Base-by-base conservation (phyloP, 2,888 invertebrate species). In the Nezara viridula region DNA sequence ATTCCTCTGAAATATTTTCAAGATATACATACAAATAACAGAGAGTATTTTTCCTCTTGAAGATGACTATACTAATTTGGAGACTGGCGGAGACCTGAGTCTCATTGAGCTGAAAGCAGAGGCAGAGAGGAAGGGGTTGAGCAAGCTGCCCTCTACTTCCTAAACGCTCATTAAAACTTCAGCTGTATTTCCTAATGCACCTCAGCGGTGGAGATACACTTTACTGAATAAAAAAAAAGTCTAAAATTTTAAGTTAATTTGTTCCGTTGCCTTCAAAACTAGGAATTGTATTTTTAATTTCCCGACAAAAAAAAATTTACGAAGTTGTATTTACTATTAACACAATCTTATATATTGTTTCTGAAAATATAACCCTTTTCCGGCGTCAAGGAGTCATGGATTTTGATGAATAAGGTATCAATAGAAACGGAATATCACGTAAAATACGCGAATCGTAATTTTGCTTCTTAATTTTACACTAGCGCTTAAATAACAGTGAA, bases 141-240 rank as follows among this genome's bases (percentile, higher is more conserved):
- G 37, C 24, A 9, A 44, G 24, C 40, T 40, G 77, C 77, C 77
- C 66, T 37, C 77, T 77, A 32, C 77, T 77, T 77, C 77, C 77
- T 44, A 77, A 77, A 37, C 24, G 40, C 40, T 44, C 77, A 77
- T 77, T 77, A 77, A 44, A 77, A 77, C 77, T 77, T 77, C 77
- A 77, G 77, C 24, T 40, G 7, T 40, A 77, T 77, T 77, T 44
- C 40, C 77, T 40, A 77, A 77, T 77, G 77, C 24, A 44, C 77
- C 40, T 24, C 40, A 40, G 7, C 77, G 6, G 77, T 77, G 21
- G 77, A 3, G 24, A 10, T 21, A 40, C 60, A 16, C 27, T 60
- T 27, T 77, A 24, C 40, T 21, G 77, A 40, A n/a, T n/a, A n/a
- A n/a, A n/a, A 40, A 77, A 60, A 60, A 60, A 27, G 27, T 14